Percentiles rank a stretch among this genome's conserved stretches.
These are phyloP conservation scores for Cherax quadricarinatus DNA, from an alignment of 1,140 invertebrate genomes.

Conservation along the genomic window DNA sequence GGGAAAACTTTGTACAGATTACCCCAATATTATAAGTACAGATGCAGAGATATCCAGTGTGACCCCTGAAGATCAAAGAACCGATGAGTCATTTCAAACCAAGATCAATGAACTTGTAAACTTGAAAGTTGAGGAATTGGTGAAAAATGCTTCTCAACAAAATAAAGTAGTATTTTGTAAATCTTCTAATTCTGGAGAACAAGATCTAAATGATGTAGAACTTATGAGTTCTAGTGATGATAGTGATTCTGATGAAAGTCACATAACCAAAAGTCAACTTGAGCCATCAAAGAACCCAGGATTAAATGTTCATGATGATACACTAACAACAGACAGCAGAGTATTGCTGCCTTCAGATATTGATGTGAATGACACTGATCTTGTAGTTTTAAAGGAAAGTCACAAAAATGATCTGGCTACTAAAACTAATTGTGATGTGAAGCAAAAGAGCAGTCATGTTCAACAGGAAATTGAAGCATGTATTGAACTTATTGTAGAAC, in stretches of 20 bases:
- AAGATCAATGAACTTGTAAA: conserved; percentile 28
- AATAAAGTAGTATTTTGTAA: not conserved
- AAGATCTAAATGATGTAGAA: conserved; percentile 63
- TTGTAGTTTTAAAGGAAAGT: conserved; percentile 26
- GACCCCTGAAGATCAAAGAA: not conserved
- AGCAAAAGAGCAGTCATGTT: not conserved
- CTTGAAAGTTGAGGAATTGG: conserved; percentile 54
- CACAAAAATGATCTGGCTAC: not conserved
- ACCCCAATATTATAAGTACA: not conserved
- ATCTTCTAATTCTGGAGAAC: not conserved
- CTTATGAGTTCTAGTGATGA: conserved; percentile 70
- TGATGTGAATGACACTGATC: conserved; percentile 50
- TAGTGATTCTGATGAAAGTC: conserved; percentile 20
- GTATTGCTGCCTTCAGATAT: conserved; percentile 15
- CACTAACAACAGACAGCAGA: not conserved
- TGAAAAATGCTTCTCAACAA: not conserved
- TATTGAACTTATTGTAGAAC: not conserved
- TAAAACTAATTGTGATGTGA: not conserved
- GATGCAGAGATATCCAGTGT: no score
- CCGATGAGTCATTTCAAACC: not conserved
- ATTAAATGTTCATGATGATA: not conserved
- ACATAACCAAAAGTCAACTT: not conserved
- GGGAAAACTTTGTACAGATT: not conserved
- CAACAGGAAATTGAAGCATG: not conserved
- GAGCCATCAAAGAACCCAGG: not conserved